Base-by-base conservation (phyloP, 2,113 vertebrate species). In the Lagopus leucura region DNA sequence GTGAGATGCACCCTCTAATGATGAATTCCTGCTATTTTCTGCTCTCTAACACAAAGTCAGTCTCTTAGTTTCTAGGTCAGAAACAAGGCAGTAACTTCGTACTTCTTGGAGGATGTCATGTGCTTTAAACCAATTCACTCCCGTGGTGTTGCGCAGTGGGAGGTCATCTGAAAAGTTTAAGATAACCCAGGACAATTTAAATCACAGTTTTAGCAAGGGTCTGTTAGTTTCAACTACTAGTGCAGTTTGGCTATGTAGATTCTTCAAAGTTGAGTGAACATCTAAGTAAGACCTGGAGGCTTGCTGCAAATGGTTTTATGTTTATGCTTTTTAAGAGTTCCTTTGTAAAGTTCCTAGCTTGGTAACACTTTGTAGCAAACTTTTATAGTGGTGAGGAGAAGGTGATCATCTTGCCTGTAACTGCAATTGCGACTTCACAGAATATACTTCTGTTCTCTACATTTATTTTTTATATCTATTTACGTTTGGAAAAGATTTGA, bases 41-140 rank as follows among this genome's bases (percentile, higher is more conserved):
- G 60, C 77, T 92, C 67, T 70, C 50, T 87, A 82, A 87, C 47
- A 88, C 63, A 87, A 85, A 93, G 21, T 8, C 63, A 71, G n/a
- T 42, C 36, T 75, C 24, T n/a, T 36, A 5, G 69, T 91, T 96
- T 96, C 92, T 95, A 72, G 93, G 91, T 93, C 91, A 96, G 78
- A 89, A 90, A 76, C 36, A 86, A 89, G 65, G 43, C 55, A 47
- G 57, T 80, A 92, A 75, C 79, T 95, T 92, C 64, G 61, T 86
- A 82, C 61, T 91, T 86, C 73, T 86, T 78, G 73, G 42, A 92
- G 78, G 45, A 84, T 82, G 25, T 72, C 19, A 9, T 54, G 34
- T 85, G n/a, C 84, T 89, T 92, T 89, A 91, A 95, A 85, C 18
- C 43, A 38, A 64, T 72, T 87, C 85, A 16, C 58, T 95, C 86